phyloP scores from a whole-genome alignment of 2,888 invertebrate genomes.

The Drosophila mayaguana region DNA sequence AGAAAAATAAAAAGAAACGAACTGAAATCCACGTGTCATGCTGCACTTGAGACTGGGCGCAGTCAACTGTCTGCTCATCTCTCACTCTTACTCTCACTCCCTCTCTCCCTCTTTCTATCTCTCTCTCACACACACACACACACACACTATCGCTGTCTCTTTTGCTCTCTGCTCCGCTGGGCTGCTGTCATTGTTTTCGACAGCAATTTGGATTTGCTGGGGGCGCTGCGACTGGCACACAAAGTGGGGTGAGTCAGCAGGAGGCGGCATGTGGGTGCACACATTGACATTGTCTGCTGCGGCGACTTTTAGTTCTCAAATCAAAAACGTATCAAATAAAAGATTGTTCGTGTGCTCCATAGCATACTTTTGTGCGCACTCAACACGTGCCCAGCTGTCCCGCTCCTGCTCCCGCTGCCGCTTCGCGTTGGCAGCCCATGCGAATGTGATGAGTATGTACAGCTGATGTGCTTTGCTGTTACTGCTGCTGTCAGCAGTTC shows the following conservation, averaged over 20 bases:
- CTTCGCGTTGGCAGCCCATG: not conserved
- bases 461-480: slow-evolving; percentile 27
- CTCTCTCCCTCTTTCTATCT: not conserved
- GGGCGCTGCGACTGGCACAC: not conserved
- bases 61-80: slow-evolving; percentile 21
- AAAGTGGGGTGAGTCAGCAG: too few species aligned
- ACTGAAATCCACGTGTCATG: slow-evolving; percentile 70
- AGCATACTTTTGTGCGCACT: slow-evolving; percentile 67
- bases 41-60: slow-evolving; percentile 76
- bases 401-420: too few species aligned
- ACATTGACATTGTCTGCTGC: slow-evolving; percentile 67
- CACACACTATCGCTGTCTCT: not conserved
- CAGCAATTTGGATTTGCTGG: slow-evolving; percentile 34
- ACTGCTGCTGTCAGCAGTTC: slow-evolving; percentile 37
- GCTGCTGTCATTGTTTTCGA: slow-evolving; percentile 59
- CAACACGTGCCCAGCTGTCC: slow-evolving; percentile 61
- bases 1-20: slow-evolving; percentile 46
- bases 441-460: not conserved
- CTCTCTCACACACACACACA: too few species aligned
- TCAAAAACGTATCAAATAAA: slow-evolving; percentile 79
- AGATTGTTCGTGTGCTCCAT: slow-evolving; percentile 55
- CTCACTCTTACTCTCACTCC: slow-evolving; percentile 6
- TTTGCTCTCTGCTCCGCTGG: slow-evolving; percentile 10
- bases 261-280: slow-evolving; percentile 1
- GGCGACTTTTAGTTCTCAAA: slow-evolving; percentile 61